phyloP scores from a whole-genome alignment of 2,888 invertebrate species.

The Parnassius orleans region DNA sequence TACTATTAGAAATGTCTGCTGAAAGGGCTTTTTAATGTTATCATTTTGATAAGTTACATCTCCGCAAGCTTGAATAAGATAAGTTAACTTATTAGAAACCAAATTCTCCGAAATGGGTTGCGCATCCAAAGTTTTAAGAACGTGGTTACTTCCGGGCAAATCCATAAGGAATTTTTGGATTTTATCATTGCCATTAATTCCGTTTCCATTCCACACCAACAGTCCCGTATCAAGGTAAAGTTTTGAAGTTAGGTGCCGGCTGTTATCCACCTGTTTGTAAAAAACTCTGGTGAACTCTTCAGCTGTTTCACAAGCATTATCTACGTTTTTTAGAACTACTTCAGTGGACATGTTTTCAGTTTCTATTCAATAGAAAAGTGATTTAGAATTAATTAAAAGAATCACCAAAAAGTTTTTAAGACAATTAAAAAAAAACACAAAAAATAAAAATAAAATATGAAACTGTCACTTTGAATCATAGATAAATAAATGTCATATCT shows the following conservation, averaged over 20 bases:
- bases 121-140: conserved; percentile 89
- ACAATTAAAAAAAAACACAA: too few relatives aligned
- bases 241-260: conserved; percentile 89
- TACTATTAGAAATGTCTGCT: conserved; percentile 93
- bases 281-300: conserved; percentile 94
- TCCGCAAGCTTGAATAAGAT: conserved; percentile 91
- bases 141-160: conserved; percentile 90
- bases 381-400: not conserved
- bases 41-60: conserved; percentile 86
- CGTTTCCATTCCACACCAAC: conserved; percentile 97
- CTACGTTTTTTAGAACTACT: conserved; percentile 84
- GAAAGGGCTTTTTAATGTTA: conserved; percentile 84
- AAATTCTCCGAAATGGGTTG: conserved; percentile 91
- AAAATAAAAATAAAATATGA: too few relatives aligned
- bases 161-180: conserved; percentile 93
- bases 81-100: conserved; percentile 88
- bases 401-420: not conserved
- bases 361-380: not conserved
- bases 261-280: conserved; percentile 93
- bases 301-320: conserved; percentile 91
- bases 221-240: conserved; percentile 91
- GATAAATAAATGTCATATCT: too few relatives aligned
- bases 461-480: too few relatives aligned
- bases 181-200: conserved; percentile 87
- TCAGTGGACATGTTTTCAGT: conserved; percentile 60